Base-by-base conservation (phyloP, 2,113 vertebrate genomes). In the Myiopsitta monachus region DNA sequence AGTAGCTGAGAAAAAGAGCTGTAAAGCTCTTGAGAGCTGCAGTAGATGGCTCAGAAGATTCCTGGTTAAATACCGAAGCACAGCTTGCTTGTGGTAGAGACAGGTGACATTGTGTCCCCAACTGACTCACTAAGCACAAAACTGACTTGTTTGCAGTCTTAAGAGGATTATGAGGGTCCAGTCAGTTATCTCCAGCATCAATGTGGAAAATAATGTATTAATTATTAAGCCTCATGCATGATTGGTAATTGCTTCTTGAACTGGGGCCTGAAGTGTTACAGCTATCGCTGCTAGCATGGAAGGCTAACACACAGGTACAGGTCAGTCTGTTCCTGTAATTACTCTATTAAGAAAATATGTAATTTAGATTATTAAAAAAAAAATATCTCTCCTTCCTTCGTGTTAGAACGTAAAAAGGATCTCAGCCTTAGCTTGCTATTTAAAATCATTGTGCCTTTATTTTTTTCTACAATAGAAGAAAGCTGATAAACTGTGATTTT, bases 401-500 rank as follows among this genome's bases (percentile, higher is more conserved):
- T 94, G 72, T 94, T 93, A 85, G 74, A 92, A 92, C 11, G 1
- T 72, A 83, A 91, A 87, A 95, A 85, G 51, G 76, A 90, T 91
- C 95, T 95, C 69, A 51, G 27, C 77, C 46, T 86, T 77, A 95
- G 93, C 83, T 95, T 55, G 55, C 92, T 94, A 6, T 90, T 94
- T 88, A 91, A 96, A 96, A 80, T 67, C 62, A 59, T 86, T 85
- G 43, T 88, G 77, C 82, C 95, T 96, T 78, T 94, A 67, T 41
- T 86, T 96, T 93, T 94, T 95, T 81, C 90, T 94, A 87, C 89
- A 94, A 68, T 36, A 59, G 57, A 59, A 36, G 33, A 59, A 59
- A 59, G 24, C 57, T 36, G 33, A 15, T n/a, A 59, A 36, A 36
- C 57, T 59, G 21, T 36, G 33, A 24, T 36, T 59, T 36, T 59